A percentile compares a stretch with the other conserved stretches of the same genome.
Conservation (phyloP, 2,113 vertebrate genomes). For the Nettapus auritus region DNA sequence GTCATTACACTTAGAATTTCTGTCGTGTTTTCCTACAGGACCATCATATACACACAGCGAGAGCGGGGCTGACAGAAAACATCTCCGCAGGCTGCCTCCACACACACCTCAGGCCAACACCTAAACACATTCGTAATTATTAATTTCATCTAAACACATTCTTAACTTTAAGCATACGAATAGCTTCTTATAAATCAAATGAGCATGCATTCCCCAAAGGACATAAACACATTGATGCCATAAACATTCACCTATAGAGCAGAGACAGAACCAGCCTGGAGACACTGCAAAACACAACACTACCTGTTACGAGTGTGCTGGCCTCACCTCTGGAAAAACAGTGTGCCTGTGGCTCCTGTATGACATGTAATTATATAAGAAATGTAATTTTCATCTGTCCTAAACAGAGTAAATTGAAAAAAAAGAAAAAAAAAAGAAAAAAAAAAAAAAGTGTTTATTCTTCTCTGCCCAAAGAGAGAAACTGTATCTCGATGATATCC, state of each 20-base stretch:
- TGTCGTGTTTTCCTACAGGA: background rate
- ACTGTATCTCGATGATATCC: background rate
- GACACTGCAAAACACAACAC: background rate
- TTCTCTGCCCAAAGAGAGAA: background rate
- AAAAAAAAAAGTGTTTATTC: background rate
- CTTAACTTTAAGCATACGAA: background rate
- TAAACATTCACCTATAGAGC: background rate
- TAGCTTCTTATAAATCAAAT: background rate
- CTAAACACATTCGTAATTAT: background rate
- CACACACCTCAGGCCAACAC: background rate
- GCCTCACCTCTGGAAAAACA: accelerated
- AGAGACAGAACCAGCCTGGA: background rate
- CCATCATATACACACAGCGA: accelerated
- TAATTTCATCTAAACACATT: background rate
- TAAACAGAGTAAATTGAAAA: background rate
- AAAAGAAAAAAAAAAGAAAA: background rate
- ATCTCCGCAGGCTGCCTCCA: background rate
- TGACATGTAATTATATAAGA: background rate
- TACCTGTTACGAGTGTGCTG: background rate
- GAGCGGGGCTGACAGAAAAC: background rate
- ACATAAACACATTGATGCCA: background rate
- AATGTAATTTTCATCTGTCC: background rate
- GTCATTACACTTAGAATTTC: constrained; percentile 29
- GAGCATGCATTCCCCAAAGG: background rate
- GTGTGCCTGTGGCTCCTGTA: background rate